Base-by-base conservation (phyloP, 2,888 invertebrate genomes). In the Xanthostigma xanthostigma region DNA sequence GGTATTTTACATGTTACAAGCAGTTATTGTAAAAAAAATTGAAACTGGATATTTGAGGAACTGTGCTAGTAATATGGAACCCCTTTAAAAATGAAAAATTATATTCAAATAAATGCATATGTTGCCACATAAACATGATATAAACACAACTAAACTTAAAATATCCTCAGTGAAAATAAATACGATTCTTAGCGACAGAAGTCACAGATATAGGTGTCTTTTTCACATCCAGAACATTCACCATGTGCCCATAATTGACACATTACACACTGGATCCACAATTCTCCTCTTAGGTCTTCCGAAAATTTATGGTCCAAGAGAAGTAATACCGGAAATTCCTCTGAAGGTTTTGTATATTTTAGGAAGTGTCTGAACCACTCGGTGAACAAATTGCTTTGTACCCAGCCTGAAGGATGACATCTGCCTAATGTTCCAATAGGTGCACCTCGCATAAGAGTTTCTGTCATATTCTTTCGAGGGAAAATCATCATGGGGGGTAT, bases 381-480 rank as follows among this genome's bases (percentile, higher is more conserved):
- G 4, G 41, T 41, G 27, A 49, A 49, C 41, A 49, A n/a, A 12
- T 41, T 41, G 37, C 14, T 27, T 14, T 40, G 41, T 6, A 50
- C 47, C 50, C 50, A 50, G n/a, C 50, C 50, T 12, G 50, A 47
- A 35, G 49, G 49, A 13, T 47, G 49, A 8, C 8, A 14, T 13
- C 33, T 45, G 35, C 33, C 45, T n/a, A 44, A 11, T 11, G 41
- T 34, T 6, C 41, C 47, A 9, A 36, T 11, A 11, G 47, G 47
- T 35, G 41, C 47, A 9, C 41, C 47, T 44, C 17, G 10, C 27
- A 48, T 49, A 9, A 13, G 38, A 45, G 12, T 27, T 40, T 49
- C n/a, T 34, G 39, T 33, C 34, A 33, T 36, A 36, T 41, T 49
- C 41, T 49, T 49, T 2, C 27, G n/a, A 6, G 46, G 40, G 41